Conservation (phyloP, 2,797 vertebrate species). For the Siniperca undulata region DNA sequence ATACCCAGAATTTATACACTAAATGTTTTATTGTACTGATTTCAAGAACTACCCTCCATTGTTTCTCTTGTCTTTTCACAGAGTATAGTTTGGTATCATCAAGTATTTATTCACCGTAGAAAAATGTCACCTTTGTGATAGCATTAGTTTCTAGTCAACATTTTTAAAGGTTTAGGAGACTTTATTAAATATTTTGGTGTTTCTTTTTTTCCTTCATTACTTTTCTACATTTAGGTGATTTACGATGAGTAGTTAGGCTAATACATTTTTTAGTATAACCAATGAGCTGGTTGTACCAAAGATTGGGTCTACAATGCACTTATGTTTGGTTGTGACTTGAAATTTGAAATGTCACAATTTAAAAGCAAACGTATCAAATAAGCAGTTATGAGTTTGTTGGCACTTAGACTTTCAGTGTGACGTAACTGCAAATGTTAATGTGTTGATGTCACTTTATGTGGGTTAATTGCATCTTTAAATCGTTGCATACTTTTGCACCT, state of each 20-base stretch:
- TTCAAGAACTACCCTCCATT: constrained; percentile 46
- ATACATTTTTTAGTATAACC: constrained; percentile 76
- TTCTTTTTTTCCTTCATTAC: constrained; percentile 50
- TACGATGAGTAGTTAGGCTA: constrained; percentile 62
- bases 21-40: constrained; percentile 77
- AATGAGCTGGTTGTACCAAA: constrained; percentile 86
- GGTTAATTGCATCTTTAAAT: constrained; percentile 75
- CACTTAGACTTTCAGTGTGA: constrained; percentile 47
- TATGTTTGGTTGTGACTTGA: constrained; percentile 79
- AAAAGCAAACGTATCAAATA: constrained; percentile 79
- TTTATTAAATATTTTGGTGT: constrained; percentile 45
- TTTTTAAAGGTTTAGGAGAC: constrained; percentile 44
- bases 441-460: constrained; percentile 68
- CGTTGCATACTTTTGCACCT: constrained; percentile 82
- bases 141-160: constrained; percentile 32
- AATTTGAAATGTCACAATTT: constrained; percentile 77
- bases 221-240: constrained; percentile 69
- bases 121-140: constrained; percentile 50
- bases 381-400: constrained; percentile 58
- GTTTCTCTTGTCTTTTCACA: constrained; percentile 54
- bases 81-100: constrained; percentile 60
- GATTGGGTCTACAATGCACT: constrained; percentile 81
- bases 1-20: constrained; percentile 88
- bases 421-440: constrained; percentile 55
- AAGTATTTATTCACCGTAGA: constrained; percentile 54